Percentiles rank a stretch among this genome's conserved stretches.
Conservation (phyloP, 2,113 vertebrate species). For the Cyanoderma ruficeps region DNA sequence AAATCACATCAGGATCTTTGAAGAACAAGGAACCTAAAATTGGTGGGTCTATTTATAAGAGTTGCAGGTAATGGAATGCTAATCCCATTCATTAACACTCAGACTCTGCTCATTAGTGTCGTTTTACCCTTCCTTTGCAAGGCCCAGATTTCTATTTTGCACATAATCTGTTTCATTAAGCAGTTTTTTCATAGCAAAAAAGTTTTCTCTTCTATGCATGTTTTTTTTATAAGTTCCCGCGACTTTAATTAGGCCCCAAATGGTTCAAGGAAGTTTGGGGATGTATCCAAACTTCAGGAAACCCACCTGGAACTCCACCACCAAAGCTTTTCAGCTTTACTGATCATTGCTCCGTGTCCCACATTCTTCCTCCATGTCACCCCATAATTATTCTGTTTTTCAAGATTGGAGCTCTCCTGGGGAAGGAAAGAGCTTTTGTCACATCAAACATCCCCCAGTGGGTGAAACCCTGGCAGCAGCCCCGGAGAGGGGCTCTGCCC, state of each 20-base stretch:
- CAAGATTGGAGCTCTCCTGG: background rate
- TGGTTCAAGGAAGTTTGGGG: conserved; percentile 14
- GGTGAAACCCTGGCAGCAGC: background rate
- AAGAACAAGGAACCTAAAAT: background rate
- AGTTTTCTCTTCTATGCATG: conserved; percentile 6
- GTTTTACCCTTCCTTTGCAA: conserved; percentile 14
- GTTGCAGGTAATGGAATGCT: conserved; percentile 46
- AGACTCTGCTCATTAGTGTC: conserved; percentile 53
- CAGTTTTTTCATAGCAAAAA: conserved; percentile 16
- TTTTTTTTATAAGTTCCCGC: conserved; percentile 15
- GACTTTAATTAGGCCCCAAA: conserved; percentile 51
- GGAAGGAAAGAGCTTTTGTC: background rate
- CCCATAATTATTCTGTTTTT: background rate
- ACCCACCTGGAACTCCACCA: background rate
- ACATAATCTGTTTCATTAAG: conserved; percentile 56
- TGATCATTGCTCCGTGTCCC: background rate
- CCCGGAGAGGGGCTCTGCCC: background rate
- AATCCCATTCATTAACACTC: conserved; percentile 60
- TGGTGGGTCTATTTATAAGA: conserved; percentile 18
- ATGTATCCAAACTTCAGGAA: background rate
- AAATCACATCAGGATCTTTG: background rate
- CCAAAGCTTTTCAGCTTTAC: background rate
- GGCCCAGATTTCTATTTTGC: conserved; percentile 42
- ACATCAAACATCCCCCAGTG: background rate
- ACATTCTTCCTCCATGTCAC: background rate